Evolutionary conservation across 2,113 vertebrate species (phyloP).

Genomic region (Anthoscopus minutus): DNA sequence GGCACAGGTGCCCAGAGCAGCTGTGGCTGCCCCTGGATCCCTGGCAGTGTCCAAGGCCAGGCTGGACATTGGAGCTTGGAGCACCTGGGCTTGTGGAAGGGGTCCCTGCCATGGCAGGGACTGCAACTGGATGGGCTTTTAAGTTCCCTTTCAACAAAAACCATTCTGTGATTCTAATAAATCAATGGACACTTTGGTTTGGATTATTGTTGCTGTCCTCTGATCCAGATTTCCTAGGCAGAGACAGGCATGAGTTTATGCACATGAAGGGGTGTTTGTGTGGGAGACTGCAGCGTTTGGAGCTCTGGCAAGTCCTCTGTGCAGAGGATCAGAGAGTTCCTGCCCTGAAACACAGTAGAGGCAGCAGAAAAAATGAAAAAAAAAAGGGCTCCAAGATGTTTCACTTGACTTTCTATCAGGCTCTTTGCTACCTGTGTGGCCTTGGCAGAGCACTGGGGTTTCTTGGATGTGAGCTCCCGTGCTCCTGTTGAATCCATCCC

Average conservation of each 20-base stretch:
- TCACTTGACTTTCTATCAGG: background rate
- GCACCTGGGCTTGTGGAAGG: background rate
- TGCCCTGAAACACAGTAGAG: background rate
- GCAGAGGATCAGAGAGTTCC: background rate
- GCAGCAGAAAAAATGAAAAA: background rate
- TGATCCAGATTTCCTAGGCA: background rate
- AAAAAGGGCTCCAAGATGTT: conserved; percentile 29
- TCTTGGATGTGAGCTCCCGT: background rate
- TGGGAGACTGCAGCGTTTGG: background rate
- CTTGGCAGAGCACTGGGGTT: background rate
- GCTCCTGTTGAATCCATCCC: conserved; percentile 9
- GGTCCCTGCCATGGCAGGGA: background rate
- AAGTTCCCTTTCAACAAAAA: background rate
- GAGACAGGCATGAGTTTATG: accelerated
- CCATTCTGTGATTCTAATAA: background rate
- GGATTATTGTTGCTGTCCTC: background rate
- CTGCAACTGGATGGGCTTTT: accelerated
- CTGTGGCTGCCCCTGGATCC: background rate
- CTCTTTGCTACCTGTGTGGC: conserved; percentile 47
- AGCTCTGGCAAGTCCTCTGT: background rate
- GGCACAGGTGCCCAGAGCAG: background rate
- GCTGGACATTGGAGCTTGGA: accelerated
- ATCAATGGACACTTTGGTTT: background rate
- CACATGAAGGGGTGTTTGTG: background rate
- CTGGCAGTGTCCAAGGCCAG: background rate